A percentile compares a stretch with the other conserved stretches of the same genome.
phyloP scores from a whole-genome alignment of 2,113 vertebrate genomes.

The Gasterosteus nipponicus region DNA sequence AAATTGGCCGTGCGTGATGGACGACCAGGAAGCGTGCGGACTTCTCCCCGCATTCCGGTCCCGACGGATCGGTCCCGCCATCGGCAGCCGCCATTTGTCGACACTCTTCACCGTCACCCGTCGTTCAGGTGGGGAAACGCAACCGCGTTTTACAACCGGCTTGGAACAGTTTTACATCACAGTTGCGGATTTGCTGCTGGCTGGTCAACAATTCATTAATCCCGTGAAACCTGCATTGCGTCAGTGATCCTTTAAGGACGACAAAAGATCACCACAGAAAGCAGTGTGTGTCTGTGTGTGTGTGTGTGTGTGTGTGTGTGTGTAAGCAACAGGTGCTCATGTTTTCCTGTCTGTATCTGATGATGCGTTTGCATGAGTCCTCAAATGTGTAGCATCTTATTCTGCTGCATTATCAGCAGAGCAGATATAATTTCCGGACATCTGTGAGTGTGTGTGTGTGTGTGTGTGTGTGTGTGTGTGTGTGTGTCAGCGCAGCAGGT shows the following conservation, averaged over 20 bases:
- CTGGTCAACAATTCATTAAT: not conserved
- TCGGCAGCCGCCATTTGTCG: constrained; percentile 7
- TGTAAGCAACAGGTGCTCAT: constrained; percentile 5
- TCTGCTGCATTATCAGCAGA: constrained; percentile 22
- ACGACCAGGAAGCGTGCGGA: constrained; percentile 42
- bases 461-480: not conserved
- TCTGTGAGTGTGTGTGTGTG: not conserved
- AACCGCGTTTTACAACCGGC: not conserved
- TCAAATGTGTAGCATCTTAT: constrained; percentile 14
- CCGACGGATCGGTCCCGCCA: constrained; percentile 5
- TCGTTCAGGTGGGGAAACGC: not conserved
- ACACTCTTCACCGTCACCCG: constrained; percentile 18
- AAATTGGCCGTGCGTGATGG: constrained; percentile 74
- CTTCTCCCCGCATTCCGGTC: constrained; percentile 24
- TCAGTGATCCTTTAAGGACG: not conserved
- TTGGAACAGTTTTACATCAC: not conserved
- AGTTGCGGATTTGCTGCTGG: not conserved
- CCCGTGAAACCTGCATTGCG: not conserved
- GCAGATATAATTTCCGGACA: constrained; percentile 8
- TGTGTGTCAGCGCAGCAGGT: not conserved
- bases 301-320: too few relatives aligned
- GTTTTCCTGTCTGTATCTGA: constrained; percentile 5
- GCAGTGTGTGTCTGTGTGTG: not conserved
- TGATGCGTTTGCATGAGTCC: not conserved
- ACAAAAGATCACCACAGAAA: not conserved